These are phyloP conservation scores for Beroe ovata DNA, from an alignment of 37 sponge, comb jelly and placozoan species.

Conservation along the genomic window DNA sequence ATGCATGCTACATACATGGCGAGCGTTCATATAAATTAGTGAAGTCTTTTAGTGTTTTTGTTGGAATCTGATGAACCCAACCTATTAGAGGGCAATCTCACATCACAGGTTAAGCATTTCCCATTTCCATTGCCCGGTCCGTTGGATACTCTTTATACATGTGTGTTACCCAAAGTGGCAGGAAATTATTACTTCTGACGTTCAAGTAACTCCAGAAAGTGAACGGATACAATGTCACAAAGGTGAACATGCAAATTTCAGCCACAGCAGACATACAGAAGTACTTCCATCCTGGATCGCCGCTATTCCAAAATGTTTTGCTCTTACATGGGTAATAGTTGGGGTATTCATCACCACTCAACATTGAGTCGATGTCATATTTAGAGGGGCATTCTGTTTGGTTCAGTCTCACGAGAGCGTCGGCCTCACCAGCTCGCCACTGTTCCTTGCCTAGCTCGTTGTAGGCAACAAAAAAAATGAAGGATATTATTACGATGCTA, in stretches of 20 bases:
- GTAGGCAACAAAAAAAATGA: background rate
- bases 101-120: too few relatives aligned
- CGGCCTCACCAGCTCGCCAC: background rate
- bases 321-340: conserved; percentile 22
- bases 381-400: background rate
- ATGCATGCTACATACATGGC: too few relatives aligned
- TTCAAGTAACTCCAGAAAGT: background rate
- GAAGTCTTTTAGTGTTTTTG: too few relatives aligned
- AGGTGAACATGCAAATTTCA: background rate
- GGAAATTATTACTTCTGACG: background rate
- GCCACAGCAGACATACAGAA: background rate
- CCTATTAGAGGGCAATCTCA: too few relatives aligned
- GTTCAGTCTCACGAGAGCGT: background rate
- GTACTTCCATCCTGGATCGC: background rate
- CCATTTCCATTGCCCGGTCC: background rate
- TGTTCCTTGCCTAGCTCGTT: background rate
- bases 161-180: background rate
- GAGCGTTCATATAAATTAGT: too few relatives aligned
- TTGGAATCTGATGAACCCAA: too few relatives aligned
- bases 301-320: background rate
- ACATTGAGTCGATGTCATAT: background rate
- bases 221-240: background rate
- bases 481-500: background rate
- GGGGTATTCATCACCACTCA: conserved; percentile 6
- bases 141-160: background rate